Conservation (phyloP, 2,888 invertebrate species). For the Marronus borbonicus region DNA sequence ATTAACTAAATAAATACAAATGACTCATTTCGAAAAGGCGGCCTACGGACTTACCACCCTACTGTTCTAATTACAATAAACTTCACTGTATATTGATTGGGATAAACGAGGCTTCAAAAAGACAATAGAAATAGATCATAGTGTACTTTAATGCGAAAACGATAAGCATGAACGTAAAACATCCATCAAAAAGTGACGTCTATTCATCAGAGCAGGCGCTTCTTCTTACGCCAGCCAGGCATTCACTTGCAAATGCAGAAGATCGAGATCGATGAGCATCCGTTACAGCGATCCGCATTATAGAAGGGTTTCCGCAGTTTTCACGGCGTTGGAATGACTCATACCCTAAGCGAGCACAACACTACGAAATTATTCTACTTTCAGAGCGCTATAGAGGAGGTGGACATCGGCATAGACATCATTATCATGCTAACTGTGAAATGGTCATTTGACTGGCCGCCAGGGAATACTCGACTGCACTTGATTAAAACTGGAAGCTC, state of each 20-base stretch:
- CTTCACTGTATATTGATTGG: not conserved
- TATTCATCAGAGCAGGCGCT: constrained; percentile 64
- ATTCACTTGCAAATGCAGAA: constrained; percentile 69
- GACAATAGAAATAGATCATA: not conserved
- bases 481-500: constrained; percentile 66
- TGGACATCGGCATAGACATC: constrained; percentile 49
- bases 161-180: constrained; percentile 13
- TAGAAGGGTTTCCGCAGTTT: constrained; percentile 62
- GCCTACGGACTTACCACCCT: too few relatives aligned
- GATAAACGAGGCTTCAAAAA: too few relatives aligned
- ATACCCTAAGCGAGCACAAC: constrained; percentile 10
- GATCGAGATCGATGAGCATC: constrained; percentile 68
- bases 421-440: constrained; percentile 52
- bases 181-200: constrained; percentile 69
- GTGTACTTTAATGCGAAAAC: constrained; percentile 14
- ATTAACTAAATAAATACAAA: constrained; percentile 56
- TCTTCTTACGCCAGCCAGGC: constrained; percentile 66
- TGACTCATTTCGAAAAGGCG: constrained; percentile 57
- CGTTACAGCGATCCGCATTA: constrained; percentile 57
- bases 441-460: constrained; percentile 47
- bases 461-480: constrained; percentile 59
- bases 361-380: not conserved
- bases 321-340: constrained; percentile 52
- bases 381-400: not conserved
- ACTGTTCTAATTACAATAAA: not conserved